These are phyloP conservation scores for Aphidoletes aphidimyza DNA, from an alignment of 2,888 invertebrate genomes.

Conservation along the genomic window DNA sequence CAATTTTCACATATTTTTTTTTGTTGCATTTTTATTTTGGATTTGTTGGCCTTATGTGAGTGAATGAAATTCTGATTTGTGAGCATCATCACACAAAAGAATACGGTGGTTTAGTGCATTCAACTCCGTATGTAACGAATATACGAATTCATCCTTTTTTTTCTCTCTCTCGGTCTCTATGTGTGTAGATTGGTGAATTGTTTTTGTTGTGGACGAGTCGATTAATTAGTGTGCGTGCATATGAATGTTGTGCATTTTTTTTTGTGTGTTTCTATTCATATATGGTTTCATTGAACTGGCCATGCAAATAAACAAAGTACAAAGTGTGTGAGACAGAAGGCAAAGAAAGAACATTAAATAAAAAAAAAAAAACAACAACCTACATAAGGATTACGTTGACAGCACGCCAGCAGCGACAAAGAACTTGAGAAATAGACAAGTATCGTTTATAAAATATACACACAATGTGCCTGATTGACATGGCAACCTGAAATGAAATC, in stretches of 20 bases:
- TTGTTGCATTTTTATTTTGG: background rate
- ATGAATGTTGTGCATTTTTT: background rate
- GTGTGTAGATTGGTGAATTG: background rate
- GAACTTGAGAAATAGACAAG: background rate
- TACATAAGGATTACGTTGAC: too few relatives aligned
- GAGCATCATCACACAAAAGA: background rate
- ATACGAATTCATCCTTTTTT: background rate
- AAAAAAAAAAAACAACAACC: too few relatives aligned
- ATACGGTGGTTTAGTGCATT: background rate
- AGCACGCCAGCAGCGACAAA: background rate
- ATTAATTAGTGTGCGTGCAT: background rate
- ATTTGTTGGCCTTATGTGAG: background rate
- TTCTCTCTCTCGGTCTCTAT: background rate
- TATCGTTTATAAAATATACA: background rate
- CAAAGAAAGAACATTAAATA: background rate
- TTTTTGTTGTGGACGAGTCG: background rate
- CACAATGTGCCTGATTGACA: slow-evolving; percentile 28
- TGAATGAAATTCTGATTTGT: background rate
- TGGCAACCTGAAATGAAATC: background rate
- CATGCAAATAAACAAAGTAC: background rate
- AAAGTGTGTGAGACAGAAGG: background rate
- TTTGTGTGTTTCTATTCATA: too few relatives aligned
- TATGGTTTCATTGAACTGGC: background rate
- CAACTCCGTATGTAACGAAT: background rate
- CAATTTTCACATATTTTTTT: background rate